Evolutionary conservation across 2,888 invertebrate genomes (phyloP), one percentile per base, ranked within the genome.

Genomic region (Trichacis sp.): DNA sequence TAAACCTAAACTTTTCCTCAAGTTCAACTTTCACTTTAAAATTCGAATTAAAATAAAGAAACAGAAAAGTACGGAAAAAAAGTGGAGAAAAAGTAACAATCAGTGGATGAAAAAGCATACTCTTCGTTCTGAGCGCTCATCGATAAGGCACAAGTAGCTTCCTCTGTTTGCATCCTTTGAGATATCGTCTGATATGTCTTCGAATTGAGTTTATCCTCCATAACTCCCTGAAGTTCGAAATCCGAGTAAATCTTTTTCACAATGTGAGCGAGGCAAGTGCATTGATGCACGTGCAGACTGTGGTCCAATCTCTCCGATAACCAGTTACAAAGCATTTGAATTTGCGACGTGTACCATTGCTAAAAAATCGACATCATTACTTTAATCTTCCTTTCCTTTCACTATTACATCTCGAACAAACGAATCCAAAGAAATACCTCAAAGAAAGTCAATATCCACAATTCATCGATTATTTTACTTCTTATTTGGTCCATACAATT

Each of bases 191-290:
- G 95, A 88, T 98, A 98, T 73, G 91, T 91, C 87, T 97, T 97
- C 67, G 95, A 96, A 87, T 97, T 97, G 60, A 99, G 87, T 85
- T 96, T 95, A 84, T 98, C 97, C 81, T 98, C 98, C 85, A 96
- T 95, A 43, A 99, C 97, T 71, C 98, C 98, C 88, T 99, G 98
- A 64, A 99, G 90, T 87, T 98, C 98, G 86, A 98, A 99, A 87
- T 99, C 98, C 47, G 97, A 95, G 88, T 97, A 98, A 85, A 98
- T 92, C 93, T 99, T 99, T 95, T 98, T 97, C 69, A 96, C 91
- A 79, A 98, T 94, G 84, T 96, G 96, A 80, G 96, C 94, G 77
- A 99, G 90, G 85, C 98, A 98, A 75, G 97, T 96, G 81, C 98
- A 96, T 87, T 99, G 99, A 84, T 97, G 97, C 69, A 95, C 93